Conservation (phyloP, 1,140 invertebrate species). For the Oncopeltus fasciatus region DNA sequence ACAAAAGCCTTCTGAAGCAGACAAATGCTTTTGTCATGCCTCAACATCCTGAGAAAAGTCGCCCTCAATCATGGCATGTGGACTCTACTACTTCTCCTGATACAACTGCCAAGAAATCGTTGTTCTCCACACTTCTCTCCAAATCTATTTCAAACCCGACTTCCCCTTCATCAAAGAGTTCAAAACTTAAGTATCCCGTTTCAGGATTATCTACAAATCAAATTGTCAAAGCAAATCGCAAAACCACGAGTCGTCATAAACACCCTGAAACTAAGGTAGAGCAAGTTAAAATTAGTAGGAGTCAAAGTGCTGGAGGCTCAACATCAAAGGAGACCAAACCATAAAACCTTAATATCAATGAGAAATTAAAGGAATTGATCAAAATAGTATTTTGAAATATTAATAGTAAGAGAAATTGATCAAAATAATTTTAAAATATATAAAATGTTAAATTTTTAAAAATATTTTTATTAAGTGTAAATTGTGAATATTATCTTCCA, state of each 20-base stretch:
- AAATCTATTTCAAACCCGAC: slow-evolving; percentile 16
- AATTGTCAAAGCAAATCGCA: slow-evolving; percentile 40
- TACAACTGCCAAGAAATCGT: slow-evolving; percentile 15
- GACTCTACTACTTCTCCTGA: slow-evolving; percentile 15
- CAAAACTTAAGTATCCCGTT: slow-evolving; percentile 39
- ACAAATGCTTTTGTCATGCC: slow-evolving; percentile 67
- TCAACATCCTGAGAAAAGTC: slow-evolving; percentile 47
- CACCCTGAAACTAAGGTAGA: slow-evolving; percentile 39
- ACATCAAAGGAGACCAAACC: slow-evolving; percentile 14
- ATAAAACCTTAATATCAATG: neutral
- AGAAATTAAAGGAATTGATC: neutral
- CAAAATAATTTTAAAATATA: neutral
- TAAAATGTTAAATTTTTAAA: neutral
- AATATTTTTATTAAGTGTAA: neutral
- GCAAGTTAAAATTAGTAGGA: slow-evolving; percentile 13
- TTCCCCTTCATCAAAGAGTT: slow-evolving; percentile 15
- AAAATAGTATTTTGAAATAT: neutral
- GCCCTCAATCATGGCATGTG: slow-evolving; percentile 25
- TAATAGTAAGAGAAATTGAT: neutral
- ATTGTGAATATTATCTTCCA: neutral
- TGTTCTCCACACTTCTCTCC: slow-evolving; percentile 22
- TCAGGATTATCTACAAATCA: slow-evolving; percentile 43
- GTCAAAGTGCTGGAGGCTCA: slow-evolving; percentile 12
- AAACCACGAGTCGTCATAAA: slow-evolving; percentile 38
- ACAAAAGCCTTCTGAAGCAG: slow-evolving; percentile 67